Conservation (phyloP, 1,140 invertebrate genomes). For the Drosophila sp. region DNA sequence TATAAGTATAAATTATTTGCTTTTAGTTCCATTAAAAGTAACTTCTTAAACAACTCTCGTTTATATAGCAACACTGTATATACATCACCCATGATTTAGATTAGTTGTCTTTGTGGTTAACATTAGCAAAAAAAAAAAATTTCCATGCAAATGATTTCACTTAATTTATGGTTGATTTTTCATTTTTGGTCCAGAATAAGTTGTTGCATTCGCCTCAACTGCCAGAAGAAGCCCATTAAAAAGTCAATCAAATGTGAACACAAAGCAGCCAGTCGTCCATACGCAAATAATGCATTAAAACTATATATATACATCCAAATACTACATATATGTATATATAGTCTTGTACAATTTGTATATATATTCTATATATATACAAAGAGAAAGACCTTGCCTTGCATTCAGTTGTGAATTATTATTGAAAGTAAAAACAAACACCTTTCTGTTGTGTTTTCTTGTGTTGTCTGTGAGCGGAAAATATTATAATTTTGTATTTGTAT, state of each 20-base stretch:
- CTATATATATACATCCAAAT: neutral
- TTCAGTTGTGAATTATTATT: slow-evolving; percentile 16
- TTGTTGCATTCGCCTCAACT: slow-evolving; percentile 23
- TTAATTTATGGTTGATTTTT: slow-evolving; percentile 56
- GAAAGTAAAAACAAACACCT: slow-evolving; percentile 57
- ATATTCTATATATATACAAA: slow-evolving; percentile 16
- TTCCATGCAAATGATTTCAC: slow-evolving; percentile 42
- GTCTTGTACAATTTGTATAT: slow-evolving; percentile 33
- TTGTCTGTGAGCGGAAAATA: slow-evolving; percentile 23
- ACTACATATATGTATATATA: slow-evolving; percentile 15
- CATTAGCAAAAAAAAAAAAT: slow-evolving; percentile 1
- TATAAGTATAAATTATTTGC: neutral
- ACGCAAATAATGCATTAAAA: slow-evolving; percentile 2
- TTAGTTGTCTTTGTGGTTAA: neutral
- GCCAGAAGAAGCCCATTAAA: slow-evolving; percentile 55
- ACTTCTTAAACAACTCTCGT: neutral
- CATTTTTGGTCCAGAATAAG: slow-evolving; percentile 47
- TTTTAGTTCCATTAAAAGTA: neutral
- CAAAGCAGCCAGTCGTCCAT: slow-evolving; percentile 17
- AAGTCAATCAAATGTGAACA: slow-evolving; percentile 62
- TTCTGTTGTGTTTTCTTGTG: slow-evolving; percentile 2
- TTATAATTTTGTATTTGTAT: neutral
- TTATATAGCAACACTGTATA: neutral
- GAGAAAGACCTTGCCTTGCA: slow-evolving; percentile 8
- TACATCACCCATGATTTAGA: neutral